Base-by-base conservation (phyloP, 1,140 invertebrate genomes). In the Hermatobates lingyangjiaoensis region DNA sequence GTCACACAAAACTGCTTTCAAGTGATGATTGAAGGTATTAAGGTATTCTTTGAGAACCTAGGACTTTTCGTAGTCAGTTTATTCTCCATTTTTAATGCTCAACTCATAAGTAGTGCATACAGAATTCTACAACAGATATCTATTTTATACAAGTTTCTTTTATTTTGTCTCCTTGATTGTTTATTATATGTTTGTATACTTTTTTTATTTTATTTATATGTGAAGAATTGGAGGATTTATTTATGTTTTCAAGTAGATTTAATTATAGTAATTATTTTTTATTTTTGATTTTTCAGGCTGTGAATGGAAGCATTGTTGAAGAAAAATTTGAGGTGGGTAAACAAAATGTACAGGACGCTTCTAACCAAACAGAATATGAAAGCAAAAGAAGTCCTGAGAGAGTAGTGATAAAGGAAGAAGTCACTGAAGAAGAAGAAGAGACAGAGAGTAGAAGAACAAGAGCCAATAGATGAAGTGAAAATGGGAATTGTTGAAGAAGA, bases 281-380 rank as follows among this genome's bases (percentile, higher is more conserved):
- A 34, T 10, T 7, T 34, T 34, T 10, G 7, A 34, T n/a, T 34
- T n/a, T 34, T 34, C n/a, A 34, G 30, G 7, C 7, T 34, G n/a
- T 34, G n/a, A 10, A 34, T 10, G 7, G 7, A 34, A 34, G 7
- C 7, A 59, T 63, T 4, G 71, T 72, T 50, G 26, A 52, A 42
- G 28, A 27, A 28, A 38, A 27, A 45, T 24, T 27, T 3, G 40
- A 51, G 24, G 38, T 39, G 5, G 18, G 20, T 18, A 47, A 52
- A 46, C n/a, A 15, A 7, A 27, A 47, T 18, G 81, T 83, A 44
- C 80, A 77, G 64, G 81, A 86, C 58, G 82, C 82, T 0, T 83
- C 80, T 18, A 85, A 85, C 61, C 83, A 86, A 66, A 84, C 81
- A 0, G 82, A 85, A 47, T 20, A 27, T 20, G 1, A 21, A 2